Percentiles rank a stretch among this genome's conserved stretches.
Evolutionary conservation across 2,888 invertebrate genomes (phyloP).

Genomic region (Prosapia bicincta): DNA sequence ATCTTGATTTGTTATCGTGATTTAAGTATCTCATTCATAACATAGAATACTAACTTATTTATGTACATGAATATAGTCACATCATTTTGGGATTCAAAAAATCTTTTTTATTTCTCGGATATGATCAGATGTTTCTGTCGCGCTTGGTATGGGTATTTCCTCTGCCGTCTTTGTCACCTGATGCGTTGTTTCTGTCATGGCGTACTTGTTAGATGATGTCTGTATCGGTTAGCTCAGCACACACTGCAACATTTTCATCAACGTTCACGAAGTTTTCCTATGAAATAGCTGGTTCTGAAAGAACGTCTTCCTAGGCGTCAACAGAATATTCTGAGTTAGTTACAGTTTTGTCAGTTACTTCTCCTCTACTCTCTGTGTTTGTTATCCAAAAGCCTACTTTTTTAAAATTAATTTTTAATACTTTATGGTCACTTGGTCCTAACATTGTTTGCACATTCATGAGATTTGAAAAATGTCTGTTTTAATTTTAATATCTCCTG

Average conservation of each 20-base stretch:
- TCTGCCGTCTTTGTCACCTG: constrained; percentile 3
- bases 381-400: constrained; percentile 8
- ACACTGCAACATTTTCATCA: constrained; percentile 25
- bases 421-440: constrained; percentile 9
- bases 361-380: background rate
- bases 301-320: constrained; percentile 11
- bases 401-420: background rate
- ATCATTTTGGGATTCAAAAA: too few species aligned
- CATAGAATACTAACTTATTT: too few species aligned
- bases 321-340: constrained; percentile 1
- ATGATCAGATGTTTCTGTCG: too few species aligned
- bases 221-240: constrained; percentile 3
- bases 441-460: constrained; percentile 9
- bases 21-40: too few species aligned
- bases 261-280: constrained; percentile 22
- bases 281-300: constrained; percentile 3
- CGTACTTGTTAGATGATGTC: background rate
- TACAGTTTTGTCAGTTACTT: background rate
- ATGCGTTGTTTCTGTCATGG: constrained; percentile 6
- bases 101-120: too few species aligned
- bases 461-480: too few species aligned
- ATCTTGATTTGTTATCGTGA: too few species aligned
- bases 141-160: too few species aligned
- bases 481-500: background rate
- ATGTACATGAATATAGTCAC: too few species aligned